A percentile compares a stretch with the other conserved stretches of the same genome.
Evolutionary conservation across 2,113 vertebrate genomes (phyloP).

Genomic region (Gopherus flavomarginatus): DNA sequence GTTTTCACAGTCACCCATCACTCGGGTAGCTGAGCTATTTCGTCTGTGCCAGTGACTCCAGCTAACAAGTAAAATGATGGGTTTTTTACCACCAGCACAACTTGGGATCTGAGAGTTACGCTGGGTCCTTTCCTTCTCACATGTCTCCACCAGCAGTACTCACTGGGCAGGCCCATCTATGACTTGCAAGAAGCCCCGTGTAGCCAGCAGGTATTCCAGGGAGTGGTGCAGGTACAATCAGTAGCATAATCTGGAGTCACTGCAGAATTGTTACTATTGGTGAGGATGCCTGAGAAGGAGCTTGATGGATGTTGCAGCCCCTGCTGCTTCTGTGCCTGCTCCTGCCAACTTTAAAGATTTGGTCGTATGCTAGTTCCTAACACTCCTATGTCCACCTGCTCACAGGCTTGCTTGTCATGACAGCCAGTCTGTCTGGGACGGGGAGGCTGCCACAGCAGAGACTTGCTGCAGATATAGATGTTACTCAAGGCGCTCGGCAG

Average conservation of each 20-base stretch:
- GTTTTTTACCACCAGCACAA: neutral
- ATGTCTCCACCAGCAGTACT: neutral
- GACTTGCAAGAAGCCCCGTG: too few species aligned
- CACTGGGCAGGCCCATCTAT: neutral
- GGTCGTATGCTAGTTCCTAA: neutral
- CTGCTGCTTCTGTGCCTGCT: neutral
- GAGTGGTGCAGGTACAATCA: too few species aligned
- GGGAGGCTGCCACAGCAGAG: neutral
- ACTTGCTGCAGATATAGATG: too few species aligned
- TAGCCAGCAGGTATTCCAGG: neutral
- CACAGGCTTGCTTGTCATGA: neutral
- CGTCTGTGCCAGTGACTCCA: neutral
- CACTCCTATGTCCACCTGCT: neutral
- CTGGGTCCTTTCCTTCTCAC: neutral
- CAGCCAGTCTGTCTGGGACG: neutral
- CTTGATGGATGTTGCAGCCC: neutral
- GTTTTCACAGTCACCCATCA: neutral
- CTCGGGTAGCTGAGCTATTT: neutral
- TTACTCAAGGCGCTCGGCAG: neutral
- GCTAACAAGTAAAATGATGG: neutral
- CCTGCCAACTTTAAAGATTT: neutral
- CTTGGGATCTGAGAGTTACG: neutral
- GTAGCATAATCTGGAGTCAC: too few species aligned
- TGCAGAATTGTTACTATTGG: neutral
- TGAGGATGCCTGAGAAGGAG: neutral